Percentiles rank a stretch among this genome's conserved stretches.
phyloP scores from a whole-genome alignment of 1,140 invertebrate genomes.

The Ooceraea biroi region DNA sequence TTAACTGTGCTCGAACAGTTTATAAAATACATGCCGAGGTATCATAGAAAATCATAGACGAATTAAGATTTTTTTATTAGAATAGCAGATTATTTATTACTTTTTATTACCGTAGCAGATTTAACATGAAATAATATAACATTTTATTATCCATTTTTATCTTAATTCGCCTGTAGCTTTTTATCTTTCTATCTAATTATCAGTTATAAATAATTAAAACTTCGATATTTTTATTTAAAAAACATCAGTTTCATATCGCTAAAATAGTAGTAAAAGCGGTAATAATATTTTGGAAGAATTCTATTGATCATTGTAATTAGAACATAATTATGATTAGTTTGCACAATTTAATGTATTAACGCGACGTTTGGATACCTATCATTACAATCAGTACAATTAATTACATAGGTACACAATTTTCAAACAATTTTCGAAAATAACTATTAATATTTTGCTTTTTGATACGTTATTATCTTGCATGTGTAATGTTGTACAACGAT shows the following conservation, averaged over 20 bases:
- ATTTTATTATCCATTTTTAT: background rate
- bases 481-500: background rate
- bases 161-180: background rate
- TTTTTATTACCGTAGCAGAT: background rate
- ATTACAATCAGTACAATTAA: background rate
- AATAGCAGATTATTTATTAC: background rate
- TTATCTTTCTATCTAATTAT: background rate
- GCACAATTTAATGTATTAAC: conserved; percentile 1
- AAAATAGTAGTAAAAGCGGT: background rate
- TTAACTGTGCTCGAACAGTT: no score
- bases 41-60: no score
- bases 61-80: no score
- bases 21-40: no score
- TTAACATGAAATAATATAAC: background rate
- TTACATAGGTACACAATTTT: background rate
- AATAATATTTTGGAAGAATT: background rate
- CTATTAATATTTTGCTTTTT: background rate
- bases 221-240: background rate
- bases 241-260: background rate
- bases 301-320: conserved; percentile 6
- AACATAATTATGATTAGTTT: background rate
- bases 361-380: background rate
- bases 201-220: background rate
- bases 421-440: background rate
- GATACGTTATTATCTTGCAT: conserved; percentile 27